Evolutionary conservation across 2,113 vertebrate species (phyloP), one percentile per base, ranked within the genome.

Genomic region (Gadus chalcogrammus): DNA sequence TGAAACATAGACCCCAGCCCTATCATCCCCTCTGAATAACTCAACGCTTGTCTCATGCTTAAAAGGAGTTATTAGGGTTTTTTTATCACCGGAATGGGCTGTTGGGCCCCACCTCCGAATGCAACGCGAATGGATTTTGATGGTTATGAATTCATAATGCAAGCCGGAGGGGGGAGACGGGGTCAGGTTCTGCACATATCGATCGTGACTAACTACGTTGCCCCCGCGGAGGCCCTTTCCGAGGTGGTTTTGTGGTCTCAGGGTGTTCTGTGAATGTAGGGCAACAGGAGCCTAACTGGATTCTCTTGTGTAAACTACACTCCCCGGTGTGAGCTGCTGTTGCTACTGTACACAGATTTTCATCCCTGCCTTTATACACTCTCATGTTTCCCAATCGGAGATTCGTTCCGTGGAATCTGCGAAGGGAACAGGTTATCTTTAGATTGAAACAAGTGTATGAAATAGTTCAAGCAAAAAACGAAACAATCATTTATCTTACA

Each of bases 111-210:
- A 72, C 68, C 65, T 67, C 35, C 2, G 28, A 71, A 55, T 80
- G 56, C 73, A 69, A 71, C 77, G 60, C 35, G 72, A 78, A 79
- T 82, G 15, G 65, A 58, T 86, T 84, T 82, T 67, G 5, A 70
- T 67, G 55, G 70, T 35, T 65, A 85, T 89, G 76, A 89, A 88
- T 91, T 82, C 89, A 88, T 89, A 53, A 90, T 85, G n/a, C 42
- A 13, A 9, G 5, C 12, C 12, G 42, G 42, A 48, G 42, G 42
- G 42, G 42, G 42, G 42, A 48, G 42, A 9, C 9, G 42, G 42
- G 42, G 42, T 48, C 65, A 68, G 73, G 81, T 90, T 81, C 77
- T 85, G 77, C 83, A 84, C 15, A 80, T 91, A 88, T 89, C 88
- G 82, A 90, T 89, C 67, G 72, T 73, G 78, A 85, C 81, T 85